Base-by-base conservation (phyloP, 2,113 vertebrate genomes). In the Ifrita kowaldi region DNA sequence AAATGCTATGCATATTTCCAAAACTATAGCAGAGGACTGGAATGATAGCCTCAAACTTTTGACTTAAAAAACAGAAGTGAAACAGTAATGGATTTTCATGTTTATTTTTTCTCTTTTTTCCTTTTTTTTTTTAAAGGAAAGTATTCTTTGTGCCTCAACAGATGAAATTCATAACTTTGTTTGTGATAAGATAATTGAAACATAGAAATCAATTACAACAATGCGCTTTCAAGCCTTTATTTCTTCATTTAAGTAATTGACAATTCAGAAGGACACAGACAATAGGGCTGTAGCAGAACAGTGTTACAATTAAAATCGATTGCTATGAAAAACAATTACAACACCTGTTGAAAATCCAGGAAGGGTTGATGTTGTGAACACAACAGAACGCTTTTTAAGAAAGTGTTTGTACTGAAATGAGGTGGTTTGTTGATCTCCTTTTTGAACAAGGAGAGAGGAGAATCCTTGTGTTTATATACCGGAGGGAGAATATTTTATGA, bases 201-300 rank as follows among this genome's bases (percentile, higher is more conserved):
- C 79, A 93, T 96, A 97, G 92, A 97, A 98, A 98, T 97, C 87
- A 97, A 91, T 97, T 98, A 97, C 97, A 98, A 97, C 96, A 97
- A 95, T 97, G 93, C 46, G 20, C 87, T 98, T 98, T 97, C 52
- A 68, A 97, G 87, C 93, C 89, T 92, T 97, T 97, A 96, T 96
- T 97, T 96, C 90, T 97, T 97, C 76, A 55, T 97, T 96, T 98
- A 97, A 97, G 63, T 95, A 97, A 96, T 16, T 96, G 96, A 98
- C 94, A 97, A 47, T 97, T 98, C 28, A 41, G 93, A 97, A 97
- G 92, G 97, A 98, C 97, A 98, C 49, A 85, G 97, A 98, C 94
- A 98, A 95, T 92, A 97, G 96, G 97, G 96, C 96, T 97, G 95
- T 96, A 98, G 97, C 95, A 96, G 94, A 97, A 97, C 90, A 97